phyloP scores from a whole-genome alignment of 2,888 invertebrate genomes.

The Megaustenia siamemsis region DNA sequence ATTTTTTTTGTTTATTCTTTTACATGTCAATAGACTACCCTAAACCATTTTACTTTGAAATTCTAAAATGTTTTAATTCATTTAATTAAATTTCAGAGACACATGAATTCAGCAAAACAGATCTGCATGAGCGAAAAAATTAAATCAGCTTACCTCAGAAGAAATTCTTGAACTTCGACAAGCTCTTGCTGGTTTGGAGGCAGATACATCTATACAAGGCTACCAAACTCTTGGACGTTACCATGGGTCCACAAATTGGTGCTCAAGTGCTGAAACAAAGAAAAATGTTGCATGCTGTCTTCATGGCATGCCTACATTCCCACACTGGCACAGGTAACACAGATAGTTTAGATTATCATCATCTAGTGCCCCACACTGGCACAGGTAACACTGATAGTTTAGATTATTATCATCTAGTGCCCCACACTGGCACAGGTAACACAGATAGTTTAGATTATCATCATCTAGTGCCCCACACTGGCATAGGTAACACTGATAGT shows the following conservation, averaged over 20 bases:
- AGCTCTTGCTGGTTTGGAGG: slow-evolving; percentile 53
- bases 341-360: no score
- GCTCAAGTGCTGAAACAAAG: slow-evolving; percentile 58
- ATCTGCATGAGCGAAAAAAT: slow-evolving; percentile 53
- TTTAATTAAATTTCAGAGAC: neutral
- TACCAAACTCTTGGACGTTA: slow-evolving; percentile 58
- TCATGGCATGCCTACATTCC: slow-evolving; percentile 62
- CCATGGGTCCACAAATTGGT: slow-evolving; percentile 60
- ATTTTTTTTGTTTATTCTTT: no score
- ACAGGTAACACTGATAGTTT: no score
- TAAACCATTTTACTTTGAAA: no score
- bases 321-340: slow-evolving; percentile 62
- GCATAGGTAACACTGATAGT: no score
- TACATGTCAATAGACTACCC: no score
- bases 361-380: no score
- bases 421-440: no score
- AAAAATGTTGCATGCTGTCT: slow-evolving; percentile 60
- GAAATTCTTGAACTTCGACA: slow-evolving; percentile 56
- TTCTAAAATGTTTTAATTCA: no score
- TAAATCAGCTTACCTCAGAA: slow-evolving; percentile 49
- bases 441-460: no score
- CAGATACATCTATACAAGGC: slow-evolving; percentile 52
- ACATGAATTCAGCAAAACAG: neutral
- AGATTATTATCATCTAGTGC: no score
- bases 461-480: no score